A percentile compares a stretch with the other conserved stretches of the same genome.
phyloP scores from a whole-genome alignment of 2,113 vertebrate genomes.

The Actenoides lindsayi region DNA sequence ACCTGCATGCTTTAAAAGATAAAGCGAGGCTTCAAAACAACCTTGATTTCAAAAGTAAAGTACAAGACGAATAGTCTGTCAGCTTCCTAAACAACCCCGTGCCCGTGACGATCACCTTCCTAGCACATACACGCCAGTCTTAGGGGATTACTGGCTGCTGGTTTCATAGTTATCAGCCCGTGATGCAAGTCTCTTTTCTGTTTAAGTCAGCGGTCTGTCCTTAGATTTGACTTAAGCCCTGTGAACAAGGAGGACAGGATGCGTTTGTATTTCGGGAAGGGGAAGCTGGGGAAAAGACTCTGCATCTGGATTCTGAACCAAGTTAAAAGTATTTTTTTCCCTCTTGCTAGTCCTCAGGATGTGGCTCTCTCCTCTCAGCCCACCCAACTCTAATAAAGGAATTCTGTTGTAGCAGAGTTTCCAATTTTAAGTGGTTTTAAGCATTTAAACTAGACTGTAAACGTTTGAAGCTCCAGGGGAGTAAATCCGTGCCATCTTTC shows the following conservation, averaged over 20 bases:
- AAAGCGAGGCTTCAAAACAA: background rate
- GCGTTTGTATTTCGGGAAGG: background rate
- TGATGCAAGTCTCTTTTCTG: background rate
- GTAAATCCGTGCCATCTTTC: constrained; percentile 22
- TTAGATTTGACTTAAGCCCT: background rate
- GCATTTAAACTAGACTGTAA: background rate
- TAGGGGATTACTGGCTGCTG: background rate
- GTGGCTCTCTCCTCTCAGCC: background rate
- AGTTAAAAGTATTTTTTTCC: background rate
- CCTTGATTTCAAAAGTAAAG: background rate
- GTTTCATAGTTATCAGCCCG: background rate
- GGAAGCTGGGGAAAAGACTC: background rate
- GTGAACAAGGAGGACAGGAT: background rate
- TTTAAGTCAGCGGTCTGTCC: background rate
- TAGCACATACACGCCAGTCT: background rate
- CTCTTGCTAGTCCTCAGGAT: background rate
- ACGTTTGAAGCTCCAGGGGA: background rate
- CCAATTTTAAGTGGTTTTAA: background rate
- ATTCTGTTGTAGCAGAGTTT: background rate
- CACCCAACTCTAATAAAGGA: background rate
- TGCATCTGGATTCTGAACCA: background rate
- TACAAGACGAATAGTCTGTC: background rate
- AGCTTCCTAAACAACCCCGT: background rate
- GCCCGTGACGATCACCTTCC: background rate
- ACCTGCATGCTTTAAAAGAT: background rate